phyloP scores from a whole-genome alignment of 2,797 vertebrate species.

The Tenualosa thibaudeaui region DNA sequence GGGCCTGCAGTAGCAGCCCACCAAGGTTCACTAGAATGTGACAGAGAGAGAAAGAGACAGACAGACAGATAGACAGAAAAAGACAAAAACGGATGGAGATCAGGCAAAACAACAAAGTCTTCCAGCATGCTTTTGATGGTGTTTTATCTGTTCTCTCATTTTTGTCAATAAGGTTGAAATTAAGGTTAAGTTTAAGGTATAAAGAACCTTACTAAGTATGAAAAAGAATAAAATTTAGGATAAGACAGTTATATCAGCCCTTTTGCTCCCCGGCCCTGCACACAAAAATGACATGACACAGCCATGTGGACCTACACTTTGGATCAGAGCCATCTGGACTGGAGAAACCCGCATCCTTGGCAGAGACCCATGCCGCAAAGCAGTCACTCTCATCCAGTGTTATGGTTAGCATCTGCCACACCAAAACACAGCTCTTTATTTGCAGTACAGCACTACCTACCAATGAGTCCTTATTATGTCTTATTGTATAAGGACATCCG shows the following conservation, averaged over 20 bases:
- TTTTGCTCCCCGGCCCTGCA: too few species aligned
- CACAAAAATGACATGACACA: not conserved
- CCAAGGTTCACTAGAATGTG: conserved; percentile 89
- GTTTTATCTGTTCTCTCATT: not conserved
- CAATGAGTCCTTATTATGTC: not conserved
- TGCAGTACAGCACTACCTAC: not conserved
- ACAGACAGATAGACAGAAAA: not conserved
- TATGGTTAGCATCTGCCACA: conserved; percentile 92
- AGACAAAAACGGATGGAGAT: not conserved
- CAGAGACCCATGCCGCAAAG: conserved; percentile 98
- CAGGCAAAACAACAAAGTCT: too few species aligned
- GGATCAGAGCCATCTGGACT: conserved; percentile 97
- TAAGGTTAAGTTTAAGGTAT: too few species aligned
- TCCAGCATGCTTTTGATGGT: too few species aligned
- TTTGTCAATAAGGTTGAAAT: not conserved
- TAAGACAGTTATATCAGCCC: too few species aligned
- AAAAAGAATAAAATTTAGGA: too few species aligned
- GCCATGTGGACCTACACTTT: conserved; percentile 79
- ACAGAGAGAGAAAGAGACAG: not conserved
- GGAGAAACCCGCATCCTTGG: conserved; percentile 96
- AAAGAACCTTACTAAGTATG: too few species aligned
- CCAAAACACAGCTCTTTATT: not conserved
- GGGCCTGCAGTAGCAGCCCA: conserved; percentile 92
- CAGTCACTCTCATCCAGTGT: conserved; percentile 98
- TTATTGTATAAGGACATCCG: not conserved